Evolutionary conservation across 37 sponge, comb jelly and placozoan genomes (phyloP).

Genomic region (Aphrocallistes beatrix): DNA sequence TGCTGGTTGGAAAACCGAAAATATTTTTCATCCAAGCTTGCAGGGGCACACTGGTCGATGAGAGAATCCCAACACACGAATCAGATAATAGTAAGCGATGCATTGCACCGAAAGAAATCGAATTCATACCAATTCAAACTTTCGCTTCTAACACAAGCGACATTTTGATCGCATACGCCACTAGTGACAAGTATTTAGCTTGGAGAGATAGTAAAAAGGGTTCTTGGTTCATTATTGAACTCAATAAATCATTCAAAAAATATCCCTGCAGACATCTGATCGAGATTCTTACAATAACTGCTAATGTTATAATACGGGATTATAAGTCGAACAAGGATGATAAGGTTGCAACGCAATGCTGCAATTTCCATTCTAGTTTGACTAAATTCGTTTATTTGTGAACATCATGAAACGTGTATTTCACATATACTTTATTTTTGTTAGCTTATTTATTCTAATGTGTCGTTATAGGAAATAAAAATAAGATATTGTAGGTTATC

Average conservation of each 20-base stretch:
- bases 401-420: too few species aligned
- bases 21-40: neutral
- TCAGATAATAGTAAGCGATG: neutral
- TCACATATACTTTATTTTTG: too few species aligned
- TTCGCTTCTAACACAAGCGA: neutral
- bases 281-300: neutral
- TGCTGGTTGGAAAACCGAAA: neutral
- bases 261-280: neutral
- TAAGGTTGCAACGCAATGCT: neutral
- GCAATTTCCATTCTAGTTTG: neutral
- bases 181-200: neutral
- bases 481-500: too few species aligned
- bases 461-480: too few species aligned
- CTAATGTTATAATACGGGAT: neutral
- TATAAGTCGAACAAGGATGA: neutral
- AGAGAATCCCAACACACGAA: neutral
- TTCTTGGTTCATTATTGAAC: neutral
- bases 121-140: too few species aligned
- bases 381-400: neutral
- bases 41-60: neutral
- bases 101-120: neutral
- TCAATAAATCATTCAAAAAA: neutral
- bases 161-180: neutral
- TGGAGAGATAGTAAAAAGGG: neutral
- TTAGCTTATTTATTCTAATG: too few species aligned